phyloP scores from a whole-genome alignment of 2,113 vertebrate genomes.

The Columba janthina region DNA sequence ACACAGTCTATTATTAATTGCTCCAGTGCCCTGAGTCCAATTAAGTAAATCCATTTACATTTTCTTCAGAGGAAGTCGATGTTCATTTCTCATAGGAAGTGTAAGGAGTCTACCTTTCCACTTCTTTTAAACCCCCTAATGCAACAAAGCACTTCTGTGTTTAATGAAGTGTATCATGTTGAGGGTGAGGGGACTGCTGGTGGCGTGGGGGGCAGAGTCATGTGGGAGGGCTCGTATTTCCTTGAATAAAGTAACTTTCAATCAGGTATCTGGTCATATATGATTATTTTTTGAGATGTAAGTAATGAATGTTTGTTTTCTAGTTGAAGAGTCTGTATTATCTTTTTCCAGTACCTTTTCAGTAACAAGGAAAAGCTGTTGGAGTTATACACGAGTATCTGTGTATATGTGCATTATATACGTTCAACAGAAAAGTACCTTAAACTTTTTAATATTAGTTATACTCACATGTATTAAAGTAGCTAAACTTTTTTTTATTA shows the following conservation, averaged over 20 bases:
- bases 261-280: background rate
- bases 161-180: constrained; percentile 39
- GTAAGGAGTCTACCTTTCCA: constrained; percentile 43
- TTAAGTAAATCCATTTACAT: constrained; percentile 91
- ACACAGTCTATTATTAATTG: constrained; percentile 97
- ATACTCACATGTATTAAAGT: constrained; percentile 14
- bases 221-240: background rate
- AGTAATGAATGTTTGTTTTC: background rate
- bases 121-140: constrained; percentile 38
- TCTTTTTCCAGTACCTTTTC: background rate
- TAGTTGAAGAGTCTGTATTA: background rate
- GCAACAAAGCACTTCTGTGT: constrained; percentile 68
- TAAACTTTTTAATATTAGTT: background rate
- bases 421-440: background rate
- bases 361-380: background rate
- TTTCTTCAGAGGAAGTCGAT: constrained; percentile 85
- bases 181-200: background rate
- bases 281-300: constrained; percentile 10
- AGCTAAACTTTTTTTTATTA: background rate
- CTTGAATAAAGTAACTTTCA: background rate
- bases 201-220: background rate
- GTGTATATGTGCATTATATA: background rate
- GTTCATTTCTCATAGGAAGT: constrained; percentile 86
- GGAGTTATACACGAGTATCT: background rate
- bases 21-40: constrained; percentile 82